Conservation (phyloP, 35 echinoderm and acorn worm species). For the Holothuria glaberrima region DNA sequence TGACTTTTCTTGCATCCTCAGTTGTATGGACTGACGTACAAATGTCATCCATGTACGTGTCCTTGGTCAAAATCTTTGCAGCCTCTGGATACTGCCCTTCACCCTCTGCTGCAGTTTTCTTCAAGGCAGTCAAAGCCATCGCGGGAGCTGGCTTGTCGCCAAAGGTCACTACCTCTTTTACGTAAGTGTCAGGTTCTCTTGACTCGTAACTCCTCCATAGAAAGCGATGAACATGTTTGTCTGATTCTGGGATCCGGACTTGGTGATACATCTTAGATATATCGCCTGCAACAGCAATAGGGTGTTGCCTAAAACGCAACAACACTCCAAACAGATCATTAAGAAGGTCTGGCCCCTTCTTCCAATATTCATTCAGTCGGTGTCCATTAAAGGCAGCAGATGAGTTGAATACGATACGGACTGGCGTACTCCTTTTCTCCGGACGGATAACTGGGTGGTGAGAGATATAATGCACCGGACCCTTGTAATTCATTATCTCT, state of each 20-base stretch:
- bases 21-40: constrained; percentile 58
- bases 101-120: constrained; percentile 52
- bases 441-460: constrained; percentile 43
- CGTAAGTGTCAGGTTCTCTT: constrained; percentile 42
- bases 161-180: constrained; percentile 56
- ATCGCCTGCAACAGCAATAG: not conserved
- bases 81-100: constrained; percentile 39
- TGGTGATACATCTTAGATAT: constrained; percentile 44
- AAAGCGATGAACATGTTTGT: constrained; percentile 53
- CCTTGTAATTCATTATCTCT: constrained; percentile 12
- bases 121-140: constrained; percentile 62
- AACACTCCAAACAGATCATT: constrained; percentile 49
- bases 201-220: constrained; percentile 33
- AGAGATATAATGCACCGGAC: constrained; percentile 60
- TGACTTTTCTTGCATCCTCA: constrained; percentile 51
- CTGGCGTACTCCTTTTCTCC: constrained; percentile 64
- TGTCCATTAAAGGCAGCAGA: constrained; percentile 46
- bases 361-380: constrained; percentile 14
- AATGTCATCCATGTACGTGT: constrained; percentile 75
- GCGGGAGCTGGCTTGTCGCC: constrained; percentile 49
- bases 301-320: constrained; percentile 21
- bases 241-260: constrained; percentile 28
- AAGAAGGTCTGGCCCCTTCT: constrained; percentile 33
- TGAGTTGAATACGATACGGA: constrained; percentile 50
- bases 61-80: constrained; percentile 39